Evolutionary conservation across 2,113 vertebrate species (phyloP).

Genomic region (Nycticryphes semicollaris): DNA sequence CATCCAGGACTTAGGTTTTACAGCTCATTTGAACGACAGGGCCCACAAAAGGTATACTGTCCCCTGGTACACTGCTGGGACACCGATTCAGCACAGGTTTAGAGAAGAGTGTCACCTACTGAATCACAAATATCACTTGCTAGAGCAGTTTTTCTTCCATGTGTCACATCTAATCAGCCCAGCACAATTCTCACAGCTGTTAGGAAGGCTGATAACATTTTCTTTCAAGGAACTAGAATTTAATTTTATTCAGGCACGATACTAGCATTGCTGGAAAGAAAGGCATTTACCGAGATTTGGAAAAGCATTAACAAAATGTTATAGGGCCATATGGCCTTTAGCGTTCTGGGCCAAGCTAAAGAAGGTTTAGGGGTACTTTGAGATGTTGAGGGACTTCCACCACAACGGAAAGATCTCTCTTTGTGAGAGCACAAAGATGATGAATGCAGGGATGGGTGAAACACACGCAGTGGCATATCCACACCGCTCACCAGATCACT

Average conservation of each 20-base stretch:
- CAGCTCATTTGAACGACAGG: background rate
- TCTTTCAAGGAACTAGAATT: slow-evolving; percentile 66
- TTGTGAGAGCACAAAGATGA: background rate
- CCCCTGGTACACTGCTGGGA: background rate
- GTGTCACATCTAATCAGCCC: slow-evolving; percentile 59
- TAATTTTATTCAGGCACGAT: slow-evolving; percentile 56
- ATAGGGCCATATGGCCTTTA: slow-evolving; percentile 19
- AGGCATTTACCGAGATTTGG: slow-evolving; percentile 29
- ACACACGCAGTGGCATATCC: background rate
- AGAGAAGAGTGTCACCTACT: slow-evolving; percentile 30
- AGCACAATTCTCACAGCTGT: slow-evolving; percentile 54
- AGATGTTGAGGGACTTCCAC: background rate
- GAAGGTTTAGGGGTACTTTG: background rate
- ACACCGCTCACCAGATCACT: background rate
- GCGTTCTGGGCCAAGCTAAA: slow-evolving; percentile 28
- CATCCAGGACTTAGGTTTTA: background rate
- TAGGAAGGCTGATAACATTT: slow-evolving; percentile 54
- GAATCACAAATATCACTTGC: slow-evolving; percentile 46
- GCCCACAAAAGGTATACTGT: background rate
- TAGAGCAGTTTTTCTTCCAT: slow-evolving; percentile 40
- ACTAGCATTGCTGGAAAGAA: slow-evolving; percentile 44
- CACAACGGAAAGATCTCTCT: background rate
- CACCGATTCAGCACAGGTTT: background rate
- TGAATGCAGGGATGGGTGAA: background rate
- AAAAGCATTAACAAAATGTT: slow-evolving; percentile 47